Evolutionary conservation across 2,888 invertebrate species (phyloP).

Genomic region (Acleris emargana): DNA sequence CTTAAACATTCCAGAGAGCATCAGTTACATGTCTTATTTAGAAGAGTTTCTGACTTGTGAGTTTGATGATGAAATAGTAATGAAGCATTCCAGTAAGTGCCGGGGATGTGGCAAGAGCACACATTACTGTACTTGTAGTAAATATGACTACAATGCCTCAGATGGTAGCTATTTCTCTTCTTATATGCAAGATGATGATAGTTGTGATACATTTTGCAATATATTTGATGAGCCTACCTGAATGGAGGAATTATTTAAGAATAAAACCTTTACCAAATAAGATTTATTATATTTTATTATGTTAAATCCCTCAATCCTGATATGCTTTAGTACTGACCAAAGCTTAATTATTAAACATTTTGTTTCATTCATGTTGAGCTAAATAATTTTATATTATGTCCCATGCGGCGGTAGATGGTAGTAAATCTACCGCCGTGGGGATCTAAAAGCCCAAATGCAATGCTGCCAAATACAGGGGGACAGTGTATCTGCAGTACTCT

Average conservation of each 20-base stretch:
- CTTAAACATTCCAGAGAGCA: constrained; percentile 66
- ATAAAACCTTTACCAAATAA: background rate
- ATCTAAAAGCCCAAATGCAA: too few relatives aligned
- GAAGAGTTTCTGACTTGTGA: constrained; percentile 65
- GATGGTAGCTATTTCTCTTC: constrained; percentile 70
- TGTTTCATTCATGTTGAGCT: too few relatives aligned
- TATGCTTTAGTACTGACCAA: too few relatives aligned
- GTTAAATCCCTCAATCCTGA: too few relatives aligned
- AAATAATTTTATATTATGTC: too few relatives aligned
- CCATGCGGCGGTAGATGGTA: too few relatives aligned
- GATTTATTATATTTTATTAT: background rate
- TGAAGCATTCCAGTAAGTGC: constrained; percentile 73
- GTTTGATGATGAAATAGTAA: constrained; percentile 68
- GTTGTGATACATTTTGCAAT: constrained; percentile 70
- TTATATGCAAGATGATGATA: constrained; percentile 61
- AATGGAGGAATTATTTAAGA: background rate
- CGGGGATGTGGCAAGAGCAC: constrained; percentile 68
- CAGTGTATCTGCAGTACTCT: too few relatives aligned
- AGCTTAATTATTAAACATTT: too few relatives aligned
- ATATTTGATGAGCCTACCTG: constrained; percentile 63
- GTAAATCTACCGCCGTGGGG: too few relatives aligned
- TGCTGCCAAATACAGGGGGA: too few relatives aligned
- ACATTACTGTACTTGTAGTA: constrained; percentile 67
- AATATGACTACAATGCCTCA: constrained; percentile 59
- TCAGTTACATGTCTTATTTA: constrained; percentile 46